Base-by-base conservation (phyloP, 2,888 invertebrate genomes). In the Plusia festucae region DNA sequence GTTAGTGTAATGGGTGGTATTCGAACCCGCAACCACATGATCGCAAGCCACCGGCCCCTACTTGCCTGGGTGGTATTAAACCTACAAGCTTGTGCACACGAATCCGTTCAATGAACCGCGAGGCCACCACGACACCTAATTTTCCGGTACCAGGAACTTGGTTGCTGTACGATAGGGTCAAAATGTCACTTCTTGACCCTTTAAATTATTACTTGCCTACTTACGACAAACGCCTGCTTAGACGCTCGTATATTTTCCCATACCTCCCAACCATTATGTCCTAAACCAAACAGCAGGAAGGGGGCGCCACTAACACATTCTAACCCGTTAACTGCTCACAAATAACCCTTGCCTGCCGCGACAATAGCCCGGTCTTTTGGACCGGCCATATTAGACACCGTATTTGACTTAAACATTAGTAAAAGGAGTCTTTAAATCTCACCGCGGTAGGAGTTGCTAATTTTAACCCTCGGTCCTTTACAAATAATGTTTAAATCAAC, bases 391-490 rank as follows among this genome's bases (percentile, higher is more conserved):
- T 81, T 79, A 81, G 73, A 69, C 69, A 64, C 59, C 22, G 32
- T 81, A 78, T 81, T 81, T 81, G 58, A 71, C 53, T 65, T 64
- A 68, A 61, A 71, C 54, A 73, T 81, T 81, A 82, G 64, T 60
- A 73, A 65, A 11, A 53, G 61, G 64, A 65, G 79, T 88, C 90
- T 91, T 91, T 89, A 85, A 78, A 78, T 76, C 73, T 72, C 62
- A 86, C 93, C 93, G 93, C 93, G 88, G 93, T 94, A 94, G 93
- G 84, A 92, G 86, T 83, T 85, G 93, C 93, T 94, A 94, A 93
- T 92, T 92, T 87, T 61, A 78, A 84, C 83, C 87, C 82, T 70
- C 83, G 85, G 87, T 93, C 93, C 93, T 93, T 86, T 70, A 79
- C 89, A 93, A 93, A 93, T 86, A 93, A 69, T 68, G 73, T 71